Base-by-base conservation (phyloP, 35 echinoderm and acorn worm species). In the Anneissia japonica region DNA sequence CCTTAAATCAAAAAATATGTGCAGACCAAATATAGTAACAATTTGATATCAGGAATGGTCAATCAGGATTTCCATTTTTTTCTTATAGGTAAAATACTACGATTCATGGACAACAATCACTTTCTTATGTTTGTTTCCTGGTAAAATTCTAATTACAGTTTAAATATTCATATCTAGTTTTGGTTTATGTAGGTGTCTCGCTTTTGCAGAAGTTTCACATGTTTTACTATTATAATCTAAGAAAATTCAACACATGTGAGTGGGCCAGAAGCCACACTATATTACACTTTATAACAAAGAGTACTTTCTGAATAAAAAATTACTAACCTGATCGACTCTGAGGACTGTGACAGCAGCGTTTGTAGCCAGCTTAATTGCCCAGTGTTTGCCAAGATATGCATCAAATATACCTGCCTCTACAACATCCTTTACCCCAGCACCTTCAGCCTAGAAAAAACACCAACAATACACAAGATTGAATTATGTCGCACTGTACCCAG, bases 291-390 rank as follows among this genome's bases (percentile, higher is more conserved):
- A 43, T 41, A 3, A 0, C 23, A 14, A 77, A 29, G 32, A 30
- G 11, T 28, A 9, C 31, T 1, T 38, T 72, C 1, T 23, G 11
- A 30, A 4, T 0, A 72, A 14, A 0, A 30, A 35, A 76, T 35
- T 55, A 40, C 78, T 79, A 88, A 97, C 94, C 85, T 97, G 94
- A 73, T 97, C 94, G 35, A 97, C 94, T 78, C 94, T 82, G 12
- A 97, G 84, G 29, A 97, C 94, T 21, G 94, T 97, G 72, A 97
- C 80, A 37, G 94, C 94, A 46, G 94, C 94, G 75, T 90, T 93
- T 30, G 91, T 93, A n/a, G 94, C 94, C 39, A 97, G 64, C 81
- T 97, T 97, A 40, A 97, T 88, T 17, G 75, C 94, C 85, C 91
- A 93, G 88, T 88, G 76, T 40, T 97, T 97, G 51, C 91, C 93